Base-by-base conservation (phyloP, 2,888 invertebrate genomes). In the Stenichneumon culpator region DNA sequence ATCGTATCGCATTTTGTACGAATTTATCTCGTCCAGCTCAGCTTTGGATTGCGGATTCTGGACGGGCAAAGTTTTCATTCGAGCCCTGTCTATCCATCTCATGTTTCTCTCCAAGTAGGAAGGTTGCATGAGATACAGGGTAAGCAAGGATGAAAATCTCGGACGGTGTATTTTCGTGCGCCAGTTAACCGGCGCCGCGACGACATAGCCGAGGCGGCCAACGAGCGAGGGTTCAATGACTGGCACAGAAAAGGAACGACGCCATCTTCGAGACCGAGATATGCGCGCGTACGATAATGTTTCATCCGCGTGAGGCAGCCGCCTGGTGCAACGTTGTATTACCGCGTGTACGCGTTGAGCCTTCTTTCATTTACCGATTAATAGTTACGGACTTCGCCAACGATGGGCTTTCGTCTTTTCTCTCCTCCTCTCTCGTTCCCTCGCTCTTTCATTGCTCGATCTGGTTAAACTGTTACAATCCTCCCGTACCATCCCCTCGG, bases 231-330 rank as follows among this genome's bases (percentile, higher is more conserved):
- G 93, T 93, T 93, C 93, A 93, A 91, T 92, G 93, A 93, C 93
- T 93, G 93, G 90, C 92, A 93, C 92, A 92, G 92, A 93, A 93
- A 92, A 83, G 90, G 89, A 92, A 89, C 89, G 89, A 63, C 88
- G 89, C 90, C 91, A 91, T 92, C 89, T 92, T 91, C 81, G 81
- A 90, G 87, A 47, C 75, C 83, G 88, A 89, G 90, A 91, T 89
- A 89, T 88, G 87, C 88, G 78, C 80, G 83, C 72, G 44, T 47
- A 82, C 88, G 91, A 91, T 89, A 89, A 88, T 85, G 74, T 87
- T 86, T 85, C 73, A 78, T 75, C 44, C 79, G 81, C 52, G 79
- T 19, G 47, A 69, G 57, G 60, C 32, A 44, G 36, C 14, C 50
- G 36, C 1, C 50, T 6, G 47, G 47, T 9, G n/a, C 32, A 44